Base-by-base conservation (phyloP, 2,113 vertebrate genomes). In the Cephalopholis sonnerati region DNA sequence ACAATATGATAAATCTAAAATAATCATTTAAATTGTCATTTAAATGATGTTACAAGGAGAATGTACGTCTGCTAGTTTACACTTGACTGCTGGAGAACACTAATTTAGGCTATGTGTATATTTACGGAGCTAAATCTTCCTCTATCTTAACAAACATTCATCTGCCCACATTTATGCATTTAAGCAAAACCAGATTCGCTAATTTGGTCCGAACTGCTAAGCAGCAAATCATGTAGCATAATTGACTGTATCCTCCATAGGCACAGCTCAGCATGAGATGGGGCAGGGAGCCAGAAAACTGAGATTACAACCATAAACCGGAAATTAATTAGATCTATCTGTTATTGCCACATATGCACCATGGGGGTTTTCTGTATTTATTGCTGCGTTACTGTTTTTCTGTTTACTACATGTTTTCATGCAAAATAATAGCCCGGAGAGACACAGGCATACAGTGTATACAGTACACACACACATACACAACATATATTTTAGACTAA, bases 311-410 rank as follows among this genome's bases (percentile, higher is more conserved):
- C 46, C 51, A 51, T 68, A 68, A 75, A 81, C 57, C 4, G 1
- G 48, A 44, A 55, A 82, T 80, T 63, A 46, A 77, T 84, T 74
- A 62, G 11, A 51, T 72, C 7, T 74, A 63, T 84, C 46, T 80
- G 46, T 44, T 75, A 54, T 32, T 67, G 24, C 67, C 48, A 82
- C 50, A 77, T 44, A 77, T 61, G 44, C 12, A 22, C 16, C 73
- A 48, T 58, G 44, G 61, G 50, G 63, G 12, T 70, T 72, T 48
- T 58, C n/a, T 64, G 20, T 44, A 64, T 77, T 50, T 62, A 64
- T 39, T 72, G 24, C 25, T 68, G 15, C 24, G 2, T 69, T 41
- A 5, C 44, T 63, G 24, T 64, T 1, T 64, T 79, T 46, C n/a
- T 83, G 36, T 50, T 75, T 16, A 61, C 39, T 79, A 72, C 63